phyloP scores from a whole-genome alignment of 2,888 invertebrate species.

The Coleophora deauratella region DNA sequence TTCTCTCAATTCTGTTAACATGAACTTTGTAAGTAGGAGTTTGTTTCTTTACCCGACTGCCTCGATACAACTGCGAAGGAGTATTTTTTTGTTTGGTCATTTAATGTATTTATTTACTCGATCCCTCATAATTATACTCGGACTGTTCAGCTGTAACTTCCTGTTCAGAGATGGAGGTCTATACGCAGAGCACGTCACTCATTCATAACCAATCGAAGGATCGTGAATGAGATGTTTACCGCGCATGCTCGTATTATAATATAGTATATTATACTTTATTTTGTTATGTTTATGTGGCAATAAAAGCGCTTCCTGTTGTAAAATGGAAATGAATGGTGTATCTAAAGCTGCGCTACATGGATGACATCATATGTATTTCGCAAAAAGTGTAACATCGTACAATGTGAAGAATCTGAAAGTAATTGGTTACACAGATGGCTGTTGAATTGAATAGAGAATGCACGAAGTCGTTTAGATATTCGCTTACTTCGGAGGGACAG shows the following conservation, averaged over 20 bases:
- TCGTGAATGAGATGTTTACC: slow-evolving; percentile 67
- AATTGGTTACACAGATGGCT: too few relatives aligned
- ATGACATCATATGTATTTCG: too few relatives aligned
- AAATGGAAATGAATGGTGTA: slow-evolving; percentile 10
- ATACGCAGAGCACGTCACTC: slow-evolving; percentile 66
- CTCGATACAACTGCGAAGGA: too few relatives aligned
- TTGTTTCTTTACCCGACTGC: too few relatives aligned
- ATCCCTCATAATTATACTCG: too few relatives aligned
- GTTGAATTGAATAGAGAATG: slow-evolving; percentile 15
- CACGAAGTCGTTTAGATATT: slow-evolving; percentile 28
- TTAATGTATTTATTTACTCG: too few relatives aligned
- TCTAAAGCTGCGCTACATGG: slow-evolving; percentile 2
- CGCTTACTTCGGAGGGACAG: slow-evolving; percentile 30
- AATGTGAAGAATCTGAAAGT: too few relatives aligned
- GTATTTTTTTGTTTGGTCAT: too few relatives aligned
- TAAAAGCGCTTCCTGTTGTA: slow-evolving; percentile 52
- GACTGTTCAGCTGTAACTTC: slow-evolving; percentile 64
- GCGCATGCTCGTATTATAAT: slow-evolving; percentile 31
- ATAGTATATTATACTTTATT: too few relatives aligned
- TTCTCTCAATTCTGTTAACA: too few relatives aligned
- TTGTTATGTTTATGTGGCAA: slow-evolving; percentile 26
- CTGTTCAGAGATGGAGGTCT: slow-evolving; percentile 58
- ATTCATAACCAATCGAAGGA: slow-evolving; percentile 68
- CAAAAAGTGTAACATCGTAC: too few relatives aligned
- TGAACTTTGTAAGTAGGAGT: too few relatives aligned